Evolutionary conservation across 1,140 invertebrate species (phyloP), one percentile per base, ranked within the genome.

Genomic region (Meloidogyne floridensis): DNA sequence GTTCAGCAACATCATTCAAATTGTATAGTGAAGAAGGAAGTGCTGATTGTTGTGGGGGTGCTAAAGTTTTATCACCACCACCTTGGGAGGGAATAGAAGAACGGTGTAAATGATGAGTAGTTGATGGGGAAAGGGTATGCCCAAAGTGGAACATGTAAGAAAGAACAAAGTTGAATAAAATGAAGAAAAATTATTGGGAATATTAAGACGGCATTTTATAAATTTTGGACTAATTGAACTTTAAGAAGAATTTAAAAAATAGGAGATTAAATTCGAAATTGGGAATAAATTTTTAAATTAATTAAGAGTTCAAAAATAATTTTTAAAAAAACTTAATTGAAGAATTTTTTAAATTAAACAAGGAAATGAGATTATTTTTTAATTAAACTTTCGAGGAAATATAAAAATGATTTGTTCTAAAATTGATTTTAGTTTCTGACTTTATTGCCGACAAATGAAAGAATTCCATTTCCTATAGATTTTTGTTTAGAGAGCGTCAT

Each of bases 1-100:
- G n/a, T 65, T 65, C 59, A 65, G 59, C 59, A 65, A 65, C 59
- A 65, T 65, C 15, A 65, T 65, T 65, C n/a, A 65, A 65, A 65
- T 65, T 65, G 15, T 65, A 65, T 65, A 65, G 7, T 7, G 59
- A 65, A 65, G 15, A n/a, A 7, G 59, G 59, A 15, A 59, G 51
- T 15, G 13, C 6, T 15, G 56, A 59, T 18, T 65, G 59, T 3
- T 65, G 59, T 65, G 10, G 10, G 0, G 13, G 59, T 65, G n/a
- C 15, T n/a, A n/a, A 3, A 7, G n/a, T n/a, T 65, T 65, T 65
- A 65, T 65, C 59, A 2, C 59, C 59, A 65, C 15, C 59, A 65
- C 59, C n/a, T 65, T n/a, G 13, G 59, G 59, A 65, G n/a, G 59
- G 59, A 65, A 65, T 65, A 18, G 59, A 65, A 65, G 59, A 65